phyloP scores from a whole-genome alignment of 2,113 vertebrate species.

The Ploceus nigricollis region DNA sequence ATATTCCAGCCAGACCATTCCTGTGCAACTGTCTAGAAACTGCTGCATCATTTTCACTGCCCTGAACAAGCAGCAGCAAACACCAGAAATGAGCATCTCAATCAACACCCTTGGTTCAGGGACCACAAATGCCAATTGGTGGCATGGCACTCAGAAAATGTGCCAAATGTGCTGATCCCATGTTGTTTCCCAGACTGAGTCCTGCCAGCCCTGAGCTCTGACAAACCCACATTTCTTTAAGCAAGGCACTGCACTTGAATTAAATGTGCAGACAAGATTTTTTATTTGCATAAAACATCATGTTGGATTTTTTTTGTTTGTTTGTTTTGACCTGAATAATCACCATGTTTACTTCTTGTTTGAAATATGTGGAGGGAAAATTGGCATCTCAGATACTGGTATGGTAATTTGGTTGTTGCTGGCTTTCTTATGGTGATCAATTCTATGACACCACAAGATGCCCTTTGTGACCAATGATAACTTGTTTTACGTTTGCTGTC shows the following conservation, averaged over 20 bases:
- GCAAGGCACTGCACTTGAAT: background rate
- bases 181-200: background rate
- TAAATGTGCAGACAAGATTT: background rate
- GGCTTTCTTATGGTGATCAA: background rate
- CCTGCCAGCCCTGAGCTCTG: background rate
- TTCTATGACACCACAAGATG: background rate
- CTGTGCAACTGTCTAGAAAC: background rate
- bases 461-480: background rate
- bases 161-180: background rate
- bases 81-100: background rate
- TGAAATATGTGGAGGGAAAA: background rate
- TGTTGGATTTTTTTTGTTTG: background rate
- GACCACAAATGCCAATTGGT: background rate
- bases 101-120: background rate
- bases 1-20: background rate
- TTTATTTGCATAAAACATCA: background rate
- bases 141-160: background rate
- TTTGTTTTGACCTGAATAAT: background rate
- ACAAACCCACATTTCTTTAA: background rate
- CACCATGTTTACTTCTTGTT: background rate
- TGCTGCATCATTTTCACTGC: background rate
- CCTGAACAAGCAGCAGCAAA: background rate
- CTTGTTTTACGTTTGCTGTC: background rate
- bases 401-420: background rate
- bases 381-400: background rate